These are phyloP conservation scores for Spinibarbus caldwelli DNA, from an alignment of 2,797 vertebrate species.

Conservation along the genomic window DNA sequence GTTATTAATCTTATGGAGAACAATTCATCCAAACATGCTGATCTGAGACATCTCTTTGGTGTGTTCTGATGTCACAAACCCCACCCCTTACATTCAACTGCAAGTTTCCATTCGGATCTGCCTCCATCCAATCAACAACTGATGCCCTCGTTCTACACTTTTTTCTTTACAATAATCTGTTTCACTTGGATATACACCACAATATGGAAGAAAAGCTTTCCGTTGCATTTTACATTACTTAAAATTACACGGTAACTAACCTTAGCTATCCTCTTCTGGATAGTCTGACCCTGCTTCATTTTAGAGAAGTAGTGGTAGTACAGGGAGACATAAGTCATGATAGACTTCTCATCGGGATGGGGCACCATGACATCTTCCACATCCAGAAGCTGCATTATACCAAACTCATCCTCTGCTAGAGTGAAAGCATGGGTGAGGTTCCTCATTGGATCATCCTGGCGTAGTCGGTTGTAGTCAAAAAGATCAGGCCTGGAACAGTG, in stretches of 20 bases:
- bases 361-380: constrained; percentile 84
- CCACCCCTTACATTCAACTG: not conserved
- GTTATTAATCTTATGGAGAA: not conserved
- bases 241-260: constrained; percentile 65
- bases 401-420: constrained; percentile 83
- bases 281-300: constrained; percentile 84
- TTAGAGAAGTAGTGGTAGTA: constrained; percentile 91
- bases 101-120: not conserved
- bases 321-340: constrained; percentile 92
- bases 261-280: constrained; percentile 86
- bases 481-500: constrained; percentile 83
- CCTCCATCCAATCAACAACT: not conserved
- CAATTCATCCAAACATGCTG: not conserved
- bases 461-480: constrained; percentile 81
- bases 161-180: not conserved
- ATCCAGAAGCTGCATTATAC: constrained; percentile 87
- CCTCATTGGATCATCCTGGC: constrained; percentile 68
- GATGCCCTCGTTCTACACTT: not conserved
- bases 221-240: not conserved
- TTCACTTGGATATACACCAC: not conserved
- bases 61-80: not conserved
- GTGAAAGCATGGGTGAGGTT: constrained; percentile 84
- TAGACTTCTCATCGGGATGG: constrained; percentile 87
- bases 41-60: not conserved
- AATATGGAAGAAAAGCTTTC: not conserved